phyloP scores from a whole-genome alignment of 2,113 vertebrate species.

The Nycticorax nycticorax region DNA sequence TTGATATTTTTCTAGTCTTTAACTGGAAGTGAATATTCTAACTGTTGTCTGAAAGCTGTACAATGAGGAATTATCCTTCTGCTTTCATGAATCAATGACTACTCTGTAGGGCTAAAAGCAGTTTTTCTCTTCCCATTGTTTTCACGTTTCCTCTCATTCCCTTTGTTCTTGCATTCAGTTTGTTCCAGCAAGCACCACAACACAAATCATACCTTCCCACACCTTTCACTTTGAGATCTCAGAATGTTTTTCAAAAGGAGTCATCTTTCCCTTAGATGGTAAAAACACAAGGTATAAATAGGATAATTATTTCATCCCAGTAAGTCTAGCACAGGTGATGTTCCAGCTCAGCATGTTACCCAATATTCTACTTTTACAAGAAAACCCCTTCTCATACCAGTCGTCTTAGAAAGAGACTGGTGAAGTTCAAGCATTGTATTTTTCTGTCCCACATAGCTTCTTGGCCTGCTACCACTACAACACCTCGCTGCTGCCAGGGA shows the following conservation, averaged over 20 bases:
- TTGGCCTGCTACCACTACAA: background rate
- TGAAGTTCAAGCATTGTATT: background rate
- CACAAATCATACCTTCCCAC: background rate
- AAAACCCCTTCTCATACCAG: background rate
- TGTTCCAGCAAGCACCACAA: background rate
- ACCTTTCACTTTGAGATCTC: background rate
- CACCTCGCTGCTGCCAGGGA: background rate
- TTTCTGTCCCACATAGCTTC: background rate
- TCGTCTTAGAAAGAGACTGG: background rate
- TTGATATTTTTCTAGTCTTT: constrained; percentile 14
- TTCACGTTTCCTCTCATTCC: background rate
- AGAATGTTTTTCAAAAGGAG: background rate
- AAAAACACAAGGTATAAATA: background rate
- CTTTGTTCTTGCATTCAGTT: background rate
- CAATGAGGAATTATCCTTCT: constrained; percentile 39
- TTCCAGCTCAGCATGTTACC: background rate
- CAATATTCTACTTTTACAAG: background rate
- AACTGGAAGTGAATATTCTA: constrained; percentile 36
- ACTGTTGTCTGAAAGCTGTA: constrained; percentile 26
- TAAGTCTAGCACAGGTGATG: background rate
- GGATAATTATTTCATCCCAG: background rate
- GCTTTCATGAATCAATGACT: constrained; percentile 21
- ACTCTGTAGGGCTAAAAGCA: constrained; percentile 35
- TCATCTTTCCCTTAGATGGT: background rate
- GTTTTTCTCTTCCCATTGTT: constrained; percentile 18